Base-by-base conservation (phyloP, 2,888 invertebrate genomes). In the Parochlus steinenii region DNA sequence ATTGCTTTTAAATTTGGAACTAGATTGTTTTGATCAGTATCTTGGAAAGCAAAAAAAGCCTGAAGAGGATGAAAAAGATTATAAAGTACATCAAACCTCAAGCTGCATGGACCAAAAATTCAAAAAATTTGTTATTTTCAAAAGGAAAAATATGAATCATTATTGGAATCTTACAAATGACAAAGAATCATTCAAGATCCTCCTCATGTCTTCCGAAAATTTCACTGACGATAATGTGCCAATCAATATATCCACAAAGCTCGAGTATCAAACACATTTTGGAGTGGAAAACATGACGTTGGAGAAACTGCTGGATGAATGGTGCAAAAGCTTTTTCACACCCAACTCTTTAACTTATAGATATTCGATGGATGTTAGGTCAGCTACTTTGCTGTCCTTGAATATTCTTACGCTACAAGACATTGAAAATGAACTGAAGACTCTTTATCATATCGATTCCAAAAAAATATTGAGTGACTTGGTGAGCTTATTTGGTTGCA, bases 261-360 rank as follows among this genome's bases (percentile, higher is more conserved):
- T 48, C 6, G 47, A 48, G 41, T 45, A 43, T 38, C 47, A 48
- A 42, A 29, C 29, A 5, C 42, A 45, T 17, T 46, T 41, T 38
- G 48, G 48, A 8, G 42, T 39, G 8, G 47, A 48, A 40, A 20
- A 39, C 16, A 44, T 44, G 35, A 44, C 45, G 2, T 38, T 38
- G 17, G 33, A 31, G 5, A 47, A 47, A 35, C 30, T 45, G 15
- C 41, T 45, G 5, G 30, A 37, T 4, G 45, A 48, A 37, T 47
- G 47, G 47, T 34, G 43, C 10, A 31, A 31, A 8, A 38, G 43
- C 18, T 37, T 40, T 18, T 43, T 48, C 19, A 30, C 35, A 17
- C 42, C 44, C 1, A 22, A 41, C 18, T 44, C 47, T n/a, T 31
- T 38, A 15, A 39, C 45, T 2, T 15, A 45, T 23, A 29, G 47